Evolutionary conservation across 2,797 vertebrate genomes (phyloP).

Genomic region (Sebastiscus tertius): DNA sequence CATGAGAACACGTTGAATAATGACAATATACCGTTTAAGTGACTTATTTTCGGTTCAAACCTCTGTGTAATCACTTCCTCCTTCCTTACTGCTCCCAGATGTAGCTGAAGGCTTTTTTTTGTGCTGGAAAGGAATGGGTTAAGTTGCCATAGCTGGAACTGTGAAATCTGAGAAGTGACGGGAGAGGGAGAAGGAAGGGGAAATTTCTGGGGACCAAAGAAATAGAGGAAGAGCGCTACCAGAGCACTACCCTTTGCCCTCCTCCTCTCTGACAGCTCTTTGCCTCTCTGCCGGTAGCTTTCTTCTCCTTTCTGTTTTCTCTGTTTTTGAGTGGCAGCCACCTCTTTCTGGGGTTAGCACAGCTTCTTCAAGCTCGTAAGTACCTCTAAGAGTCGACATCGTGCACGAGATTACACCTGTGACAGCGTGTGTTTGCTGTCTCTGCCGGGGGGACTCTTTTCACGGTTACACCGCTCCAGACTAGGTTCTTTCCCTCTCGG

Average conservation of each 20-base stretch:
- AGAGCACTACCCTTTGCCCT: constrained; percentile 41
- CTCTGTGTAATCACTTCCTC: background rate
- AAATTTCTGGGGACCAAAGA: constrained; percentile 61
- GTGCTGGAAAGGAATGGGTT: constrained; percentile 61
- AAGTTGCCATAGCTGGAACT: constrained; percentile 54
- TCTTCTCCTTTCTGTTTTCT: constrained; percentile 6
- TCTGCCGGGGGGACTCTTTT: constrained; percentile 39
- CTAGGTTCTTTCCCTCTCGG: constrained; percentile 61
- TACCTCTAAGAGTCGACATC: background rate
- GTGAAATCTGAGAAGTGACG: constrained; percentile 79
- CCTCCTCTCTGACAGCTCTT: constrained; percentile 39
- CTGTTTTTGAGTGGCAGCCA: constrained; percentile 14
- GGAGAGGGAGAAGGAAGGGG: constrained; percentile 51
- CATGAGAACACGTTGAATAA: background rate
- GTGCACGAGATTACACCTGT: background rate
- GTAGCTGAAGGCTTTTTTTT: background rate
- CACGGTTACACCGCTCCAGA: constrained; percentile 59
- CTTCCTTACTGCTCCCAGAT: background rate
- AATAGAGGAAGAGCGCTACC: constrained; percentile 58
- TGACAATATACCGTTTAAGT: background rate
- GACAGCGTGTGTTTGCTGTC: background rate
- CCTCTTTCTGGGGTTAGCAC: constrained; percentile 1
- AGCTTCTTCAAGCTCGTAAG: background rate
- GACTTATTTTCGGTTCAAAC: background rate
- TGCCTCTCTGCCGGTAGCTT: constrained; percentile 6